Conservation (phyloP, 1,140 invertebrate species). For the Anastrepha obliqua region DNA sequence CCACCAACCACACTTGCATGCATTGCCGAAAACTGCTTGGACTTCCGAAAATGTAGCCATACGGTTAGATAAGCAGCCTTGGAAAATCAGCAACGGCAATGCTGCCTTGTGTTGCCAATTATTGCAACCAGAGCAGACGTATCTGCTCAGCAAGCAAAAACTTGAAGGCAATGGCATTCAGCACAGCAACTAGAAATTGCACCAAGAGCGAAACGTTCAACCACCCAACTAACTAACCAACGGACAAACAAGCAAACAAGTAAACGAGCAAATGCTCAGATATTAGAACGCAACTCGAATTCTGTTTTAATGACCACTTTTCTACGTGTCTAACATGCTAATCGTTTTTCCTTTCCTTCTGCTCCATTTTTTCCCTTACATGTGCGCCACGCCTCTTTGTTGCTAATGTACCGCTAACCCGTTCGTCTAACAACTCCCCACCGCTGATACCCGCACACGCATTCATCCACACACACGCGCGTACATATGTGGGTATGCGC, state of each 20-base stretch:
- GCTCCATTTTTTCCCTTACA: constrained; percentile 6
- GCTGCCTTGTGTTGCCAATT: not conserved
- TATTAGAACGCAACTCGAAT: constrained; percentile 67
- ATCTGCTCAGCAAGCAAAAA: not conserved
- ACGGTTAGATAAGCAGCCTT: too few relatives aligned
- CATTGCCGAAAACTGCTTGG: not conserved
- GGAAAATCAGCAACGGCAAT: too few relatives aligned
- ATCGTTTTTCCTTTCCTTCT: constrained; percentile 63
- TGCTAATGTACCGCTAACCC: constrained; percentile 35
- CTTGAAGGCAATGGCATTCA: not conserved
- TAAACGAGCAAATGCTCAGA: constrained; percentile 59
- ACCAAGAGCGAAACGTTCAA: not conserved
- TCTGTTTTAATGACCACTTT: constrained; percentile 74
- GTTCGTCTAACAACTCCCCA: not conserved
- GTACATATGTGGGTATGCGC: too few relatives aligned
- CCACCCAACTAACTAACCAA: not conserved
- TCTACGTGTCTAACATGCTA: constrained; percentile 73
- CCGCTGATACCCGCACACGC: not conserved
- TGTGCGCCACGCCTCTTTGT: constrained; percentile 20
- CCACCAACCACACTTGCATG: not conserved
- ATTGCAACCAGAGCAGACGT: not conserved
- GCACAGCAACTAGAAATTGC: constrained; percentile 9
- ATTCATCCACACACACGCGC: not conserved
- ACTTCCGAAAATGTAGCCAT: not conserved
- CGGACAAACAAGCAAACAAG: constrained; percentile 60